phyloP scores from a whole-genome alignment of 2,113 vertebrate genomes.

The Ivindomyrus marchei region DNA sequence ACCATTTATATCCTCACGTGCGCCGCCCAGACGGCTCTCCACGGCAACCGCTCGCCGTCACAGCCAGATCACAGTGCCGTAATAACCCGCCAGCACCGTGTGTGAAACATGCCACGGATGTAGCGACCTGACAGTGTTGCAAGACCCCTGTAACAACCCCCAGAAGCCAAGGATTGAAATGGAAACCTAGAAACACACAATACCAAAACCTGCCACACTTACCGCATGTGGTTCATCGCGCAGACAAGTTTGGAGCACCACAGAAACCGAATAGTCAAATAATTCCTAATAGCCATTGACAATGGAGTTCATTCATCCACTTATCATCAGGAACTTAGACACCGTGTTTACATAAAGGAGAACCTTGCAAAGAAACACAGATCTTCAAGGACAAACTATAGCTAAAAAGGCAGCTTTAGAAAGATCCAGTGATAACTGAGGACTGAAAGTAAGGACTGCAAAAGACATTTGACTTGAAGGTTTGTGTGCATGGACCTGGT shows the following conservation, averaged over 20 bases:
- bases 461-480: not conserved
- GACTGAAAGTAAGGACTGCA: not conserved
- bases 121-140: not conserved
- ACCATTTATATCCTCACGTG: not conserved
- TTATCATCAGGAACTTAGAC: not conserved
- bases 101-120: not conserved
- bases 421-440: not conserved
- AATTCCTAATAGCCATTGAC: not conserved
- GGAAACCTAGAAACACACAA: not conserved
- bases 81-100: not conserved
- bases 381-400: not conserved
- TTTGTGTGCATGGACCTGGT: not conserved
- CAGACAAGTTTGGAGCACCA: not conserved
- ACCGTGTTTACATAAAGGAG: not conserved
- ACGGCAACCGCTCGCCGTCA: not conserved
- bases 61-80: not conserved
- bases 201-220: not conserved
- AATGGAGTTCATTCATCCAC: not conserved
- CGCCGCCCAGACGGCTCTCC: not conserved
- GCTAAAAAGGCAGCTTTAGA: not conserved
- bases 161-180: not conserved
- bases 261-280: not conserved
- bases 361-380: not conserved
- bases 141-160: not conserved
- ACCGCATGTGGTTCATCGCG: not conserved